A percentile compares a stretch with the other conserved stretches of the same genome.
These are phyloP conservation scores for Tympanoctomys barrerae DNA, from an alignment of 2,797 vertebrate genomes.

Conservation along the genomic window DNA sequence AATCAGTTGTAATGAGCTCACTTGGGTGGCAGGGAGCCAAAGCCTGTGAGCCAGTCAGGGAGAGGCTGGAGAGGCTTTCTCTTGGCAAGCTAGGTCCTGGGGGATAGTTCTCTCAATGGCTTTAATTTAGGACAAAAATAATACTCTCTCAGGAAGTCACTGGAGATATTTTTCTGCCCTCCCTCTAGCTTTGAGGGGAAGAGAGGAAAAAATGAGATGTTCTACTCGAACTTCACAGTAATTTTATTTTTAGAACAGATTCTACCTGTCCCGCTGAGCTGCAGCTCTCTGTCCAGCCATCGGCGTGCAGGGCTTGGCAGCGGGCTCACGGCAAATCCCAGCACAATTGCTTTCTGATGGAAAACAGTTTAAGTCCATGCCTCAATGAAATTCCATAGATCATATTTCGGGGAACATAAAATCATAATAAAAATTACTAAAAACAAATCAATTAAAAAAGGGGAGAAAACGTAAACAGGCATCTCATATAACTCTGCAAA, in stretches of 20 bases:
- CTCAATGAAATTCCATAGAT: not conserved
- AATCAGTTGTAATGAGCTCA: not conserved
- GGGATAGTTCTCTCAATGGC: not conserved
- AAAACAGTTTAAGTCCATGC: not conserved
- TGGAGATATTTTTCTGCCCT: not conserved
- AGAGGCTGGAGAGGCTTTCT: not conserved
- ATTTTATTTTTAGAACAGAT: not conserved
- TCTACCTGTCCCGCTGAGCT: not conserved
- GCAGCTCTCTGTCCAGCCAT: not conserved
- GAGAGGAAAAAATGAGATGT: not conserved
- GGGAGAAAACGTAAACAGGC: not conserved
- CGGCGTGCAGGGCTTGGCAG: not conserved
- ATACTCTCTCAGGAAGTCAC: not conserved
- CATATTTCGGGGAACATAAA: not conserved
- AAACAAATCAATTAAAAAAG: not conserved
- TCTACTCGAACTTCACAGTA: not conserved
- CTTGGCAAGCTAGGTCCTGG: not conserved
- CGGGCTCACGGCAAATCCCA: not conserved
- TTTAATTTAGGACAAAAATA: slow-evolving; percentile 38
- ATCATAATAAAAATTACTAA: not conserved
- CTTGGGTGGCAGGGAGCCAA: not conserved
- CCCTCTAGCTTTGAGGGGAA: not conserved
- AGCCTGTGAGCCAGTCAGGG: not conserved
- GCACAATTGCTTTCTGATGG: not conserved
- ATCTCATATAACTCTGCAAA: not conserved